Conservation (phyloP, 2,888 invertebrate genomes). For the Eurytoma californica region DNA sequence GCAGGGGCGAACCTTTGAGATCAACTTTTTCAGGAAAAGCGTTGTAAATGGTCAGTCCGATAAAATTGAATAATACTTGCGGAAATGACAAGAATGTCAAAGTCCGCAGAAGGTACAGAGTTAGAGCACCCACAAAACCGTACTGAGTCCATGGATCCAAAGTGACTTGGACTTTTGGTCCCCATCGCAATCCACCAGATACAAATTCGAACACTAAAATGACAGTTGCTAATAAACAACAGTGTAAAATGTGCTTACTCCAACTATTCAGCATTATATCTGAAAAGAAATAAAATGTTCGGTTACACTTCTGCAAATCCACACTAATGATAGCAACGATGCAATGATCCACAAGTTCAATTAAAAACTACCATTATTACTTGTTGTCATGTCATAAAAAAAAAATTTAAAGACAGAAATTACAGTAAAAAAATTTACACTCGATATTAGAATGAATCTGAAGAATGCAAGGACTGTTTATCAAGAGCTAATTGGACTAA, state of each 20-base stretch:
- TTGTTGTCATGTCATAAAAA: not conserved
- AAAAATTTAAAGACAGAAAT: not conserved
- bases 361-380: no score
- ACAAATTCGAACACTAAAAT: constrained; percentile 83
- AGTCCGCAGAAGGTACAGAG: constrained; percentile 86
- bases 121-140: constrained; percentile 84
- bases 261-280: constrained; percentile 79
- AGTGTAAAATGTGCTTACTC: constrained; percentile 89
- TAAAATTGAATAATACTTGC: constrained; percentile 91
- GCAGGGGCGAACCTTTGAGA: constrained; percentile 90
- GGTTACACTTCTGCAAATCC: not conserved
- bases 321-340: not conserved
- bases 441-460: not conserved
- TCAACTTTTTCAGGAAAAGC: constrained; percentile 95
- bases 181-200: constrained; percentile 69
- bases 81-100: constrained; percentile 91
- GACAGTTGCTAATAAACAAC: constrained; percentile 83
- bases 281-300: constrained; percentile 53
- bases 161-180: constrained; percentile 75
- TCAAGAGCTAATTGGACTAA: not conserved
- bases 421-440: not conserved
- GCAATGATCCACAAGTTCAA: no score
- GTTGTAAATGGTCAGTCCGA: constrained; percentile 92
- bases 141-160: constrained; percentile 90
- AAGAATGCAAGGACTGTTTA: not conserved